A percentile compares a stretch with the other conserved stretches of the same genome.
Evolutionary conservation across 2,113 vertebrate species (phyloP).

Genomic region (Tonatia bakeri): DNA sequence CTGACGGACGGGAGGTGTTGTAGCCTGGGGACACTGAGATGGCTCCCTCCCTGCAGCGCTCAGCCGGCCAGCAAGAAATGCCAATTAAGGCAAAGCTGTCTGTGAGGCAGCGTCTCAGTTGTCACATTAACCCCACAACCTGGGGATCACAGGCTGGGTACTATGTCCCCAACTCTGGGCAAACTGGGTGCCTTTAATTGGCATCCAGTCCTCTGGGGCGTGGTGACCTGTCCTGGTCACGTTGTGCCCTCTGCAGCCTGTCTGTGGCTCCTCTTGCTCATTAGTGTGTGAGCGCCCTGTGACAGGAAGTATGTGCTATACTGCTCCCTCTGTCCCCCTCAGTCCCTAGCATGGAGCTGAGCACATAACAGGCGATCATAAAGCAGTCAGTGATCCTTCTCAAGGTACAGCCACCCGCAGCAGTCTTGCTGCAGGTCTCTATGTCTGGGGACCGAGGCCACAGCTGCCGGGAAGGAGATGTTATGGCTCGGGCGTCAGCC

Average conservation of each 20-base stretch:
- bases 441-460: background rate
- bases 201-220: background rate
- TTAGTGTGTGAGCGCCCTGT: background rate
- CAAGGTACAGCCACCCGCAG: background rate
- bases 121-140: background rate
- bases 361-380: background rate
- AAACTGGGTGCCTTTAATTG: constrained; percentile 33
- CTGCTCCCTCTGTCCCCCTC: background rate
- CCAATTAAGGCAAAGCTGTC: constrained; percentile 39
- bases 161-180: background rate
- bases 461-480: background rate
- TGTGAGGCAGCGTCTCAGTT: constrained; percentile 22
- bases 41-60: background rate
- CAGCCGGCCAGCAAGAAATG: constrained; percentile 8
- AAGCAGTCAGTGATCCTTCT: background rate
- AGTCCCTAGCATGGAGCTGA: background rate
- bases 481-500: background rate
- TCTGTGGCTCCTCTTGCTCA: background rate
- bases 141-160: constrained; percentile 20
- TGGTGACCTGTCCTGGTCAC: background rate
- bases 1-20: constrained; percentile 18
- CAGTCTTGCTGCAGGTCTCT: background rate
- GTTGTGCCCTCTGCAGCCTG: background rate
- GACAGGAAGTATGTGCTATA: background rate
- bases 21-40: background rate